Base-by-base conservation (phyloP, 2,113 vertebrate species). In the Platycercus adscitus region DNA sequence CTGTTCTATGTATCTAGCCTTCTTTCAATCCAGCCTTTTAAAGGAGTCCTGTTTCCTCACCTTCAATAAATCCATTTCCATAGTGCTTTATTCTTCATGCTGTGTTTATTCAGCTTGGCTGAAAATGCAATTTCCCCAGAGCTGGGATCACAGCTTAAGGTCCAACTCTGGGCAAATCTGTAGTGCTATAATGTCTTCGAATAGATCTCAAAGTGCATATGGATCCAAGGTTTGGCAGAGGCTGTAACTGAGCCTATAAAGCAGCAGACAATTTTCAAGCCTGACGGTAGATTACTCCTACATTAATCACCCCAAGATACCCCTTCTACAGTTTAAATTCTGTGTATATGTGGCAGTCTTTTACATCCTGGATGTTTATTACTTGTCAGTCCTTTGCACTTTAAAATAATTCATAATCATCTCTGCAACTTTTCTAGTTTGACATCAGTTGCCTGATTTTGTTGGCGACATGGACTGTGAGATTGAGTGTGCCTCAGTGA, bases 331-430 rank as follows among this genome's bases (percentile, higher is more conserved):
- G 58, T 63, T 15, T 14, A 71, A 86, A 46, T 82, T 93, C 29
- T 68, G 15, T 64, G 44, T 58, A 29, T 88, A 79, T 91, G 69
- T 44, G 60, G 26, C 50, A 55, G 65, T 73, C 50, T 93, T 78
- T 79, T 60, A 60, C 76, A 81, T 66, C 25, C 19, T 10, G 10
- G 37, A 11, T 29, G 8, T 26, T 63, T 89, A 95, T 91, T 31
- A 76, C 61, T 80, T 81, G 49, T 75, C 61, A 93, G 43, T 29
- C 44, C 44, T 95, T 86, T 81, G 37, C 63, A 76, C 81, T 94
- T 84, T 55, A 44, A 86, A 96, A 89, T 86, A 95, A 92, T 94
- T 88, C 28, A 68, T 73, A 79, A 86, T 63, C 23, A 85, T 41
- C 53, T 66, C 66, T 75, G n/a, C 35, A 73, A 0, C 64, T 91